Conservation (phyloP, 2,888 invertebrate genomes). For the Apotomis turbidana region DNA sequence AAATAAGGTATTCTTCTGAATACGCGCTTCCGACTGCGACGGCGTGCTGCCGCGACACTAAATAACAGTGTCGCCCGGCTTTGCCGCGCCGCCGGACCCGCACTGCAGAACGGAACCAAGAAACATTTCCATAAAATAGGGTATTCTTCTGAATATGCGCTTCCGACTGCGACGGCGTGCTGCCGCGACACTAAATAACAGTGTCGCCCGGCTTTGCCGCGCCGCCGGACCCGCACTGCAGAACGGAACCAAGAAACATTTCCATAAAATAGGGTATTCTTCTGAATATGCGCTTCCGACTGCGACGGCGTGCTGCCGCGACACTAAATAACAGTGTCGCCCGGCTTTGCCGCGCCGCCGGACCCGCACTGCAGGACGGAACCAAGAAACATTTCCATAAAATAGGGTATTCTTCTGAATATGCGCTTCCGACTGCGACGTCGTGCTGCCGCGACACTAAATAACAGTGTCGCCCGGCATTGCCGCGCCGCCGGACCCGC, state of each 20-base stretch:
- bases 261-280: constrained; percentile 18
- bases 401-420: constrained; percentile 23
- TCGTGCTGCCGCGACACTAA: constrained; percentile 78
- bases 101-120: constrained; percentile 46
- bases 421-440: constrained; percentile 54
- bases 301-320: constrained; percentile 72
- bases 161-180: constrained; percentile 65
- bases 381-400: constrained; percentile 30
- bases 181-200: constrained; percentile 80
- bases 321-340: constrained; percentile 82
- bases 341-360: constrained; percentile 78
- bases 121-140: constrained; percentile 9
- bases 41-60: constrained; percentile 77
- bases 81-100: constrained; percentile 73
- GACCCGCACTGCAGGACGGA: constrained; percentile 49
- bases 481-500: constrained; percentile 71
- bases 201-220: constrained; percentile 78
- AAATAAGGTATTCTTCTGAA: constrained; percentile 25
- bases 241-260: constrained; percentile 42
- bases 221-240: constrained; percentile 64
- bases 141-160: constrained; percentile 29
- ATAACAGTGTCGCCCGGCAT: constrained; percentile 81
- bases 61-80: constrained; percentile 81
- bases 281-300: constrained; percentile 42
- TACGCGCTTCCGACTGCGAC: constrained; percentile 52